Evolutionary conservation across 2,113 vertebrate species (phyloP).

Genomic region (Bambusicola thoracicus): DNA sequence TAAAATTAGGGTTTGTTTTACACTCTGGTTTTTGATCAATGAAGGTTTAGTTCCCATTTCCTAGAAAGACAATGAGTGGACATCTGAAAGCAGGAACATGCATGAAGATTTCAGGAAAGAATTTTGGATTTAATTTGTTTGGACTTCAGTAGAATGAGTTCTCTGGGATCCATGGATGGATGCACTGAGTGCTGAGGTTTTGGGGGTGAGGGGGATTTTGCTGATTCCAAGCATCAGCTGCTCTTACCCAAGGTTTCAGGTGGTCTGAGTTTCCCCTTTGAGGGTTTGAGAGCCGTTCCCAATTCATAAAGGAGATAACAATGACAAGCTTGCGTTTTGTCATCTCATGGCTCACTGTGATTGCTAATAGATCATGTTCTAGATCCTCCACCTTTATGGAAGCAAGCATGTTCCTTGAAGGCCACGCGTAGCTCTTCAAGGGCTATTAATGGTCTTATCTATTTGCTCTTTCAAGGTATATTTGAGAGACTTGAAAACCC

Average conservation of each 20-base stretch:
- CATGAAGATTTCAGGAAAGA: background rate
- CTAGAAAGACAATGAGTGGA: background rate
- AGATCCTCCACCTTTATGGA: background rate
- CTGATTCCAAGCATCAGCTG: background rate
- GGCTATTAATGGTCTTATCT: background rate
- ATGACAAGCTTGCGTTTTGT: accelerated
- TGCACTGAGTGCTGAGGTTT: background rate
- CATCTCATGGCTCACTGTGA: accelerated
- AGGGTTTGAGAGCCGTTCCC: background rate
- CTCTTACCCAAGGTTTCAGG: background rate
- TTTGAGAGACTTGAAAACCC: background rate
- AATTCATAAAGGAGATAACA: background rate
- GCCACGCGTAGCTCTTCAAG: background rate
- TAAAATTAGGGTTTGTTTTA: background rate
- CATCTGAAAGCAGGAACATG: background rate
- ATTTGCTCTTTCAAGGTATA: background rate
- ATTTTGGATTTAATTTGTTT: background rate
- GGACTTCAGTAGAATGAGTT: background rate
- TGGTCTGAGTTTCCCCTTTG: background rate
- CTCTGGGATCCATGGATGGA: background rate
- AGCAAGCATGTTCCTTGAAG: background rate
- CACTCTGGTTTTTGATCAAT: background rate
- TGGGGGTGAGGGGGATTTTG: no score
- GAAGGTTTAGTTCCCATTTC: background rate
- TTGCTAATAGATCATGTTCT: background rate